Conservation (phyloP, 53 echinoderm and acorn worm genomes). For the Paracentrotus lividus region DNA sequence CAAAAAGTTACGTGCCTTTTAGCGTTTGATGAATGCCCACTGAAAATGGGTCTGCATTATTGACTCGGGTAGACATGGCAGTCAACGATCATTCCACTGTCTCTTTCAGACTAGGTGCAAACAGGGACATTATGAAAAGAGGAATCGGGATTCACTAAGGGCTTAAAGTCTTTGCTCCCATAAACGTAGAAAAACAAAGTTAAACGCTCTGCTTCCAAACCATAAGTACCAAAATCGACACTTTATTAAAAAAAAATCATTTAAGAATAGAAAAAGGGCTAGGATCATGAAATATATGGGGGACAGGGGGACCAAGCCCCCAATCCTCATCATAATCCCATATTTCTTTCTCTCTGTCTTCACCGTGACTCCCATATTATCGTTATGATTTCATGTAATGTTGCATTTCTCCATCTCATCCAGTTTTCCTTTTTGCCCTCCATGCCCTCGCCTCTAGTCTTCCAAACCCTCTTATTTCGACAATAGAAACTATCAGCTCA, state of each 20-base stretch:
- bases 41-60: constrained; percentile 34
- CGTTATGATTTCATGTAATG: too few species aligned
- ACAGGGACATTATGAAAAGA: constrained; percentile 33
- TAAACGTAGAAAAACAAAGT: not conserved
- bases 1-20: constrained; percentile 64
- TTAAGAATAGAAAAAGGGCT: not conserved
- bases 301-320: not conserved
- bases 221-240: not conserved
- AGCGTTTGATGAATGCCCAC: constrained; percentile 44
- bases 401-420: not conserved
- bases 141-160: not conserved
- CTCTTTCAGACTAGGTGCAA: constrained; percentile 24
- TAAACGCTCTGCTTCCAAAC: not conserved
- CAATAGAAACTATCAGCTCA: not conserved
- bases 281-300: not conserved
- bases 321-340: not conserved
- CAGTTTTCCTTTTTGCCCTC: not conserved
- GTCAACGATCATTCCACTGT: constrained; percentile 55
- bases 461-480: not conserved
- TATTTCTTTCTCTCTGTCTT: not conserved
- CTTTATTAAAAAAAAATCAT: not conserved
- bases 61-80: constrained; percentile 46
- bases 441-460: not conserved
- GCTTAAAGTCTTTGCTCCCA: not conserved
- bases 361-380: too few species aligned